A percentile compares a stretch with the other conserved stretches of the same genome.
Conservation (phyloP, 2,113 vertebrate species). For the Bagarius yarrelli region DNA sequence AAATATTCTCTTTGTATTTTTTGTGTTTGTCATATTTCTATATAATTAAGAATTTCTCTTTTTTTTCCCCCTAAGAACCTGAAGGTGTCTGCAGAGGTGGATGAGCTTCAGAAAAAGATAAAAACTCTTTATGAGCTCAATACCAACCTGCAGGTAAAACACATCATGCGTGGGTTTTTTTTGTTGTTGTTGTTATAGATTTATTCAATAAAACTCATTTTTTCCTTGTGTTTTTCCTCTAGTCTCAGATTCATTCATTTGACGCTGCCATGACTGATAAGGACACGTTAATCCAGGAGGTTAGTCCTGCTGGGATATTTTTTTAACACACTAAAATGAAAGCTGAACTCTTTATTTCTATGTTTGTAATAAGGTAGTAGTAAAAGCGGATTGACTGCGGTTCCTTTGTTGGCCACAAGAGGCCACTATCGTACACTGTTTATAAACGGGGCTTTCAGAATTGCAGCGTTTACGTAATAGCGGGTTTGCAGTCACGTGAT, state of each 20-base stretch:
- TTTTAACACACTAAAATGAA: background rate
- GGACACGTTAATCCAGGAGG: constrained; percentile 76
- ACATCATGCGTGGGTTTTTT: no score
- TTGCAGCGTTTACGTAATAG: no score
- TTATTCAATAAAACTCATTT: background rate
- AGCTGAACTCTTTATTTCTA: background rate
- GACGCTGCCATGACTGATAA: constrained; percentile 73
- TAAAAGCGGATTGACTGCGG: no score
- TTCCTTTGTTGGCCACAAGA: no score
- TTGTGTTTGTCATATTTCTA: no score
- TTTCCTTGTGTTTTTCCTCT: constrained; percentile 1
- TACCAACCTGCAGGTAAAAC: constrained; percentile 82
- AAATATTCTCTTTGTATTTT: background rate
- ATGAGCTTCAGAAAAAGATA: constrained; percentile 80
- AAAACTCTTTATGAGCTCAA: constrained; percentile 73
- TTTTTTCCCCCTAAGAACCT: constrained; percentile 72
- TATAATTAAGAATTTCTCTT: no score
- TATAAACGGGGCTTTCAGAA: no score
- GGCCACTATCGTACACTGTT: no score
- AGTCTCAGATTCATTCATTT: constrained; percentile 77
- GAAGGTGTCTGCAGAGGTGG: constrained; percentile 74
- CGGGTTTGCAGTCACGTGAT: no score
- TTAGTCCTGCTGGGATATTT: constrained; percentile 58
- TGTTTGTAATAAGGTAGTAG: no score
- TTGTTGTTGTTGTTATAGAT: no score